A percentile compares a stretch with the other conserved stretches of the same genome.
Conservation (phyloP, 2,797 vertebrate species). For the Gallinago nigripennis region DNA sequence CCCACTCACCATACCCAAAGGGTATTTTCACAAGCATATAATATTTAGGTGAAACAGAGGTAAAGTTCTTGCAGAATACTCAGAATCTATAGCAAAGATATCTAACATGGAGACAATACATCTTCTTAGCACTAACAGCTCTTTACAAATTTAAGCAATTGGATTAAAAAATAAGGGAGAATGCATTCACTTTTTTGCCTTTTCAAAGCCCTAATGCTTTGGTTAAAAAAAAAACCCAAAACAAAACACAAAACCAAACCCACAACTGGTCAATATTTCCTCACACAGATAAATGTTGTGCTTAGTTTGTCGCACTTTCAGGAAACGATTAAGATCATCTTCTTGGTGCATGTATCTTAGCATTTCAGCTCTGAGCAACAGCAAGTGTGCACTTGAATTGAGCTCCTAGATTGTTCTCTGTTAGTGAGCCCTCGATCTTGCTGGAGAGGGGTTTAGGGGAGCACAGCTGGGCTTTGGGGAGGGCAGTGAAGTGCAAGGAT, state of each 20-base stretch:
- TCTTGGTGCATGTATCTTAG: background rate
- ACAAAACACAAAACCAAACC: background rate
- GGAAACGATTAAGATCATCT: background rate
- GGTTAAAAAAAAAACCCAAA: background rate
- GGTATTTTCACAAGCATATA: background rate
- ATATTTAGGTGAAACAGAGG: background rate
- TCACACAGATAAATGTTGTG: background rate
- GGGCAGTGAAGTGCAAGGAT: accelerated
- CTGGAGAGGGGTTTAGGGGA: background rate
- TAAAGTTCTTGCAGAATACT: background rate
- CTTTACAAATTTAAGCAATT: background rate
- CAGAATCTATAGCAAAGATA: background rate
- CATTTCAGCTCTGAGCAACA: background rate
- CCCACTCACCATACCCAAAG: background rate
- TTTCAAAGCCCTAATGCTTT: background rate
- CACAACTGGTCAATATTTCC: background rate
- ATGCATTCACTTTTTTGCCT: background rate
- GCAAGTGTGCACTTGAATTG: accelerated
- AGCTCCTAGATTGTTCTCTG: background rate
- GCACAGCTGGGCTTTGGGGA: accelerated
- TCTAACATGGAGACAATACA: background rate
- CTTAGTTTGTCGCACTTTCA: background rate
- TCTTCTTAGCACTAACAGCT: background rate
- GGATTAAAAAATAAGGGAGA: background rate
- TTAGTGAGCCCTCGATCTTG: accelerated